phyloP scores from a whole-genome alignment of 1,140 invertebrate genomes.

The Panulirus ornatus region DNA sequence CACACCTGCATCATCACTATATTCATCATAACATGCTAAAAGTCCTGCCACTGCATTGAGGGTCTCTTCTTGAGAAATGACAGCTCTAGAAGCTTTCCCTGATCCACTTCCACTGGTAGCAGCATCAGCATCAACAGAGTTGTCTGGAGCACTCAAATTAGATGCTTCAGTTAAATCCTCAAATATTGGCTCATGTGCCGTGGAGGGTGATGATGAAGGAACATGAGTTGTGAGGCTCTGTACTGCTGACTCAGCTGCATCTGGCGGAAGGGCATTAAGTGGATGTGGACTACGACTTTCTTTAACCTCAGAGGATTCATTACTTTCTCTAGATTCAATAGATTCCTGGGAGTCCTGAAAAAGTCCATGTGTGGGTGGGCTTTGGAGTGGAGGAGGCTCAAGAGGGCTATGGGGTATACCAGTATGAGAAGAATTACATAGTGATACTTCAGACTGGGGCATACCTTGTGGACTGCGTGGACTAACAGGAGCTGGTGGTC shows the following conservation, averaged over 20 bases:
- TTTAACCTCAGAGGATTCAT: slow-evolving; percentile 46
- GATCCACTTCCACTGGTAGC: slow-evolving; percentile 71
- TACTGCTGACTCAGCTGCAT: slow-evolving; percentile 69
- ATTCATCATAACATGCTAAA: slow-evolving; percentile 78
- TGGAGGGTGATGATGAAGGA: slow-evolving; percentile 45
- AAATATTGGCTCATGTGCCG: slow-evolving; percentile 54
- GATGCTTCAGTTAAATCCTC: slow-evolving; percentile 62
- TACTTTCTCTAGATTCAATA: slow-evolving; percentile 53
- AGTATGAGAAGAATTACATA: slow-evolving; percentile 22
- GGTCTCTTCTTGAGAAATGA: slow-evolving; percentile 94
- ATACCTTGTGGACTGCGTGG: slow-evolving; percentile 33
- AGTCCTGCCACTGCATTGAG: slow-evolving; percentile 93
- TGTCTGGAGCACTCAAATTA: slow-evolving; percentile 63
- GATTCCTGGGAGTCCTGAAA: slow-evolving; percentile 47
- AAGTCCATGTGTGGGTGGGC: slow-evolving; percentile 38
- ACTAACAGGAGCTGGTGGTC: slow-evolving; percentile 15
- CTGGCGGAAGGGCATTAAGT: slow-evolving; percentile 42
- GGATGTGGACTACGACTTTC: slow-evolving; percentile 55
- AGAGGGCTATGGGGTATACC: slow-evolving; percentile 39
- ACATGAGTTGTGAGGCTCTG: slow-evolving; percentile 58
- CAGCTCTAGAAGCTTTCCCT: slow-evolving; percentile 82
- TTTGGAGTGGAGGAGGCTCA: slow-evolving; percentile 43
- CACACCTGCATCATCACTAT: slow-evolving; percentile 62
- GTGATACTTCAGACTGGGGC: not conserved
- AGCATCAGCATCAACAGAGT: slow-evolving; percentile 73